Conservation (phyloP, 2,797 vertebrate genomes). For the Telmatherina bonti region DNA sequence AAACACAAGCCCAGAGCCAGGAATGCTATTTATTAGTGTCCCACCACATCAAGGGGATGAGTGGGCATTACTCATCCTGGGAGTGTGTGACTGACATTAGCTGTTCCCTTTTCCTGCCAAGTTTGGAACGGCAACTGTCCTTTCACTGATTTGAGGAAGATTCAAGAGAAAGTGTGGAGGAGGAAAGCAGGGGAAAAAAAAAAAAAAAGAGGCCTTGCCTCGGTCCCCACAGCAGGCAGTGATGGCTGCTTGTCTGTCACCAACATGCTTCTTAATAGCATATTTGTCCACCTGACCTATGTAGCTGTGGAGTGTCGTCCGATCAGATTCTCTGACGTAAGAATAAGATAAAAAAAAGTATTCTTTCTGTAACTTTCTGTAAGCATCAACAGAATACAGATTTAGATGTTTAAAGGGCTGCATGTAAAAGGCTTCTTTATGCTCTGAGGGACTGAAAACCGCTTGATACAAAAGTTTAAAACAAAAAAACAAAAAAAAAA, state of each 20-base stretch:
- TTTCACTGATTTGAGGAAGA: conserved; percentile 50
- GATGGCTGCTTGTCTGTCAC: conserved; percentile 10
- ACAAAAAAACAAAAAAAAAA: too few species aligned
- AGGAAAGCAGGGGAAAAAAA: conserved; percentile 35
- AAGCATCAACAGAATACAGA: neutral
- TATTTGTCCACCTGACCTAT: conserved; percentile 24
- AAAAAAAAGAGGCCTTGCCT: conserved; percentile 36
- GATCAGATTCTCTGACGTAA: neutral
- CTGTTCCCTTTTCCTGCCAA: conserved; percentile 45
- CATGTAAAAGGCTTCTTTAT: neutral
- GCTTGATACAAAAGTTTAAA: neutral
- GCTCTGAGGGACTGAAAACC: neutral
- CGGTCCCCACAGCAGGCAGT: conserved; percentile 21
- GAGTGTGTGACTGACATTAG: conserved; percentile 61
- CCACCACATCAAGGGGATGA: conserved; percentile 78
- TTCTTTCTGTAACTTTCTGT: neutral
- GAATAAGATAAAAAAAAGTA: neutral
- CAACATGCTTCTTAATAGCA: conserved; percentile 22
- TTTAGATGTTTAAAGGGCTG: neutral
- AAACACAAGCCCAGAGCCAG: conserved; percentile 57
- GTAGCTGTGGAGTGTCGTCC: conserved; percentile 17
- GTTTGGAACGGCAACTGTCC: conserved; percentile 49
- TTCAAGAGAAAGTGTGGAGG: conserved; percentile 18
- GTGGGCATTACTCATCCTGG: conserved; percentile 70
- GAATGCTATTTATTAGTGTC: conserved; percentile 70